A percentile compares a stretch with the other conserved stretches of the same genome.
Evolutionary conservation across 2,888 invertebrate species (phyloP).

Genomic region (Dromius quadrimaculatus): DNA sequence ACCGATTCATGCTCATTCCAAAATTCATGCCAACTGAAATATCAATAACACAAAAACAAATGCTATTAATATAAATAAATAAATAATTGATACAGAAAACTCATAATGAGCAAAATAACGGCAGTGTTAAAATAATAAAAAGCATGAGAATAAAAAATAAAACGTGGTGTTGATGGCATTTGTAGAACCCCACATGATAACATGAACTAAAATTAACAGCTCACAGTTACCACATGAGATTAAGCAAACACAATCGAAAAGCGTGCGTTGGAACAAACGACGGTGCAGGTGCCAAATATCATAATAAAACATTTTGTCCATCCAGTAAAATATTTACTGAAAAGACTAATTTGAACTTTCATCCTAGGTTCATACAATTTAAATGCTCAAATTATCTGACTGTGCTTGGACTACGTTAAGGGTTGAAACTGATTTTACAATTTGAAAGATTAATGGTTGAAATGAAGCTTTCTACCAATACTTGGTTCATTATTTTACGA

Average conservation of each 20-base stretch:
- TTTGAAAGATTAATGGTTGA: too few species aligned
- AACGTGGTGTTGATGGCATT: slow-evolving; percentile 70
- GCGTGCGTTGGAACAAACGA: slow-evolving; percentile 30
- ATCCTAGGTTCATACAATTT: too few species aligned
- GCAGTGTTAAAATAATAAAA: slow-evolving; percentile 39
- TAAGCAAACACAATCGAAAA: slow-evolving; percentile 76
- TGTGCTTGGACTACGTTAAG: too few species aligned
- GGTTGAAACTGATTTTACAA: too few species aligned
- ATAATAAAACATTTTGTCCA: too few species aligned
- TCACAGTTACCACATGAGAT: slow-evolving; percentile 99
- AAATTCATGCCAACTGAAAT: slow-evolving; percentile 65
- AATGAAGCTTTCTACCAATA: too few species aligned
- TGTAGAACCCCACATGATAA: slow-evolving; percentile 88
- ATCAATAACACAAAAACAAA: slow-evolving; percentile 53
- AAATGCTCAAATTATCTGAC: too few species aligned
- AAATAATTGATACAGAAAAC: slow-evolving; percentile 56
- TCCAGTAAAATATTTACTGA: too few species aligned
- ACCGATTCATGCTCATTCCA: slow-evolving; percentile 62
- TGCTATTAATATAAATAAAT: slow-evolving; percentile 55
- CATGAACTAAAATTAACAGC: slow-evolving; percentile 77
- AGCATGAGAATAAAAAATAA: slow-evolving; percentile 62
- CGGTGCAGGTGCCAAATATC: slow-evolving; percentile 30
- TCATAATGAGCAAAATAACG: slow-evolving; percentile 11
- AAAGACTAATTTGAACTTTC: too few species aligned
- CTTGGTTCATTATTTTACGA: too few species aligned